Conservation (phyloP, 2,797 vertebrate species). For the Galago senegalensis region DNA sequence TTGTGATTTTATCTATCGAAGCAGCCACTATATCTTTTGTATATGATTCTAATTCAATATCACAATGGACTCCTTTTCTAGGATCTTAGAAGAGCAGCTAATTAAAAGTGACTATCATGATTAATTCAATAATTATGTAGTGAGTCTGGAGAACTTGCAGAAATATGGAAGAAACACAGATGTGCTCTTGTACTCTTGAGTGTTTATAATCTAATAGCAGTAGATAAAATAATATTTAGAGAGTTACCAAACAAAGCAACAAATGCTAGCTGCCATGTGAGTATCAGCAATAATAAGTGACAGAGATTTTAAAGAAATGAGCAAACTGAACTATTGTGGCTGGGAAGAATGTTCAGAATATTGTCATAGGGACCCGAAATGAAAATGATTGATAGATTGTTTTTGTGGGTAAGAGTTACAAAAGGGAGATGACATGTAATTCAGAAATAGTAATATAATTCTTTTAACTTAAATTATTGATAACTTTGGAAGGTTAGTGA, state of each 20-base stretch:
- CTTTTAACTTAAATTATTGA: slow-evolving; percentile 68
- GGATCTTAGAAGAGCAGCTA: background rate
- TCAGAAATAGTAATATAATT: slow-evolving; percentile 20
- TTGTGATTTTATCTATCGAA: slow-evolving; percentile 15
- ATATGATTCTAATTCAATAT: background rate
- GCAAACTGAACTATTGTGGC: slow-evolving; percentile 25
- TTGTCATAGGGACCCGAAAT: slow-evolving; percentile 47
- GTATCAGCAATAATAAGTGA: background rate
- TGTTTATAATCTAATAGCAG: slow-evolving; percentile 33
- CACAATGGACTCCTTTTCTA: slow-evolving; percentile 22
- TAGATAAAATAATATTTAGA: slow-evolving; percentile 6
- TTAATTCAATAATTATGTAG: slow-evolving; percentile 32
- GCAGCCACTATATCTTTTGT: background rate
- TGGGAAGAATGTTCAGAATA: slow-evolving; percentile 23
- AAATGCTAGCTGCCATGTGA: slow-evolving; percentile 37
- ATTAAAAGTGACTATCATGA: slow-evolving; percentile 51
- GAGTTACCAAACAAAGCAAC: slow-evolving; percentile 61
- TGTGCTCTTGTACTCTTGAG: background rate
- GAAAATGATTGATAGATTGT: slow-evolving; percentile 57
- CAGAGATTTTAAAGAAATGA: slow-evolving; percentile 45
- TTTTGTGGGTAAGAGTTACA: slow-evolving; percentile 15
- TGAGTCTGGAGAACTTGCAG: background rate
- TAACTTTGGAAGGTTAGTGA: background rate
- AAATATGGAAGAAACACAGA: background rate
- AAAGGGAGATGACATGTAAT: slow-evolving; percentile 29